A percentile compares a stretch with the other conserved stretches of the same genome.
These are phyloP conservation scores for Epistrophe eligans DNA, from an alignment of 2,888 invertebrate genomes.

Conservation along the genomic window DNA sequence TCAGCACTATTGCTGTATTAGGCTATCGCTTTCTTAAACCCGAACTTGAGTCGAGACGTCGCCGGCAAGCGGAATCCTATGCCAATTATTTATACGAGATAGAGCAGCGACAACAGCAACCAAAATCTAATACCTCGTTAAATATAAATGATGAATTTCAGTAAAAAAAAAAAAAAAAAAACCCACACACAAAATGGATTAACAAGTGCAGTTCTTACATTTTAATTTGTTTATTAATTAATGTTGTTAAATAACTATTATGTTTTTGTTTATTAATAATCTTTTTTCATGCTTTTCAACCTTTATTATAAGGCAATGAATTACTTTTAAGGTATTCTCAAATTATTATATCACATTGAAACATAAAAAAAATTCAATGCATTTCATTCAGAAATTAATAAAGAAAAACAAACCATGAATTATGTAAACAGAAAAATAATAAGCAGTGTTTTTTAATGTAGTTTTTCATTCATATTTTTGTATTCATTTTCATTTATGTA, in stretches of 20 bases:
- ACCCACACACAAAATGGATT: slow-evolving; percentile 48
- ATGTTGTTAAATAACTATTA: slow-evolving; percentile 48
- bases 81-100: slow-evolving; percentile 82
- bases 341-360: slow-evolving; percentile 8
- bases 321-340: slow-evolving; percentile 31
- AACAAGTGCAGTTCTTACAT: slow-evolving; percentile 15
- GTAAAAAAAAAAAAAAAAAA: slow-evolving; percentile 21
- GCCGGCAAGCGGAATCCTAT: slow-evolving; percentile 80
- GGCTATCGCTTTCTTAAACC: slow-evolving; percentile 80
- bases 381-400: slow-evolving; percentile 64
- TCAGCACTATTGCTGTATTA: slow-evolving; percentile 77
- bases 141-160: slow-evolving; percentile 59
- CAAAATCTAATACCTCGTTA: slow-evolving; percentile 21
- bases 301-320: slow-evolving; percentile 10
- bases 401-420: slow-evolving; percentile 62
- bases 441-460: background rate
- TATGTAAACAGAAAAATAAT: slow-evolving; percentile 57
- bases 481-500: slow-evolving; percentile 43
- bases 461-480: background rate
- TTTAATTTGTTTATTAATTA: slow-evolving; percentile 39
- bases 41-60: slow-evolving; percentile 78
- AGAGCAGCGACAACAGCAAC: slow-evolving; percentile 76
- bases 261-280: slow-evolving; percentile 38
- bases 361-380: slow-evolving; percentile 13
- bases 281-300: slow-evolving; percentile 15